Percentiles rank a stretch among this genome's conserved stretches.
These are phyloP conservation scores for Prunella himalayana DNA, from an alignment of 2,113 vertebrate species.

Conservation along the genomic window DNA sequence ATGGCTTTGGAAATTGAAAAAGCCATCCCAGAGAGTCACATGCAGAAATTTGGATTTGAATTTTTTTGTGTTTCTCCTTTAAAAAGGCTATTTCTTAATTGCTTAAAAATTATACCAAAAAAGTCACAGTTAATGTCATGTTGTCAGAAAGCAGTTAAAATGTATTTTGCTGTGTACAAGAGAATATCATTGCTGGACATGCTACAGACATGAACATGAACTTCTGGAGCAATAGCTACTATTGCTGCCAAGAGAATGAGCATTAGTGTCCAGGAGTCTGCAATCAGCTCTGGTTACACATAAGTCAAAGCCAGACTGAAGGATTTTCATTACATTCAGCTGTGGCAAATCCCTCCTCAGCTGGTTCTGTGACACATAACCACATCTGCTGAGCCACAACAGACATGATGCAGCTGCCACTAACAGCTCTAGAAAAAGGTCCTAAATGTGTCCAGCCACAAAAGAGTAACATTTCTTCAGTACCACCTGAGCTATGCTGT, in stretches of 20 bases:
- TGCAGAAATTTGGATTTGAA: not conserved
- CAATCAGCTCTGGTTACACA: not conserved
- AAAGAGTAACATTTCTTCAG: not conserved
- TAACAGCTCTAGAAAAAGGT: not conserved
- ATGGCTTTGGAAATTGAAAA: not conserved
- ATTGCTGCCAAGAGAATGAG: not conserved
- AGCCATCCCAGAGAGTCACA: not conserved
- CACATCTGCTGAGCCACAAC: constrained; percentile 35
- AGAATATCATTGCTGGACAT: not conserved
- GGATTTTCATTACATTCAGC: constrained; percentile 30
- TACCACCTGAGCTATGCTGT: not conserved
- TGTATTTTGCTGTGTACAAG: not conserved
- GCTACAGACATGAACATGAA: not conserved
- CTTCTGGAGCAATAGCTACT: not conserved
- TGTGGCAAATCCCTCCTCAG: constrained; percentile 15
- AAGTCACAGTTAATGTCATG: not conserved
- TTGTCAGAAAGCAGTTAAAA: not conserved
- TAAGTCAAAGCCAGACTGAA: not conserved
- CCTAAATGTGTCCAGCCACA: not conserved
- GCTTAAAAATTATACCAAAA: not conserved
- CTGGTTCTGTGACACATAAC: not conserved
- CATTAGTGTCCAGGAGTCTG: not conserved
- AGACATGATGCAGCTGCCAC: not conserved
- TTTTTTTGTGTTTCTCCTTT: not conserved
- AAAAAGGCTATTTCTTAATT: not conserved